Conservation (phyloP, 2,797 vertebrate genomes). For the Muraenolepis orangiensis region DNA sequence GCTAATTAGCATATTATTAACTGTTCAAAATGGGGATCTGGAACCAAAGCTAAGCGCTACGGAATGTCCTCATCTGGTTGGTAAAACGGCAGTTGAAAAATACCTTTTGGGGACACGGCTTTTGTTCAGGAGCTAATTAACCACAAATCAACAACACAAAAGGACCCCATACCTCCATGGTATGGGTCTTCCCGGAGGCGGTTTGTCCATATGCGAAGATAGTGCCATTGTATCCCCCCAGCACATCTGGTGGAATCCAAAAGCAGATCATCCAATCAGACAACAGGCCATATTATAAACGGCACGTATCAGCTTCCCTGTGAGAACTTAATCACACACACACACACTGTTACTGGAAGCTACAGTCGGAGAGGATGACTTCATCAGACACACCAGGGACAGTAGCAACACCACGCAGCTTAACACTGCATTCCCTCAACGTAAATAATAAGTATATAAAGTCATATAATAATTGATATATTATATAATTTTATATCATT, state of each 20-base stretch:
- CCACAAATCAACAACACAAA: not conserved
- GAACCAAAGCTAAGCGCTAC: not conserved
- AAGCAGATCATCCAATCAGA: not conserved
- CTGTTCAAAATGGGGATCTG: not conserved
- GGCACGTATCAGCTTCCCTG: not conserved
- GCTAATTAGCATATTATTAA: not conserved
- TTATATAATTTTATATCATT: not conserved
- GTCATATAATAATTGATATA: not conserved
- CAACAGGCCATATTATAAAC: not conserved
- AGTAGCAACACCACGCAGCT: not conserved
- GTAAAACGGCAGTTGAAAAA: not conserved
- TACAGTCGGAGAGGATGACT: not conserved
- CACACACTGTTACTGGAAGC: not conserved
- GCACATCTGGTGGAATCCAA: conserved; percentile 71
- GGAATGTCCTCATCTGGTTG: not conserved
- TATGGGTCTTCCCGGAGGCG: conserved; percentile 88
- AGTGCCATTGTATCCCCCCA: conserved; percentile 87
- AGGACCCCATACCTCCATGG: conserved; percentile 80
- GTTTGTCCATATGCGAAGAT: conserved; percentile 92
- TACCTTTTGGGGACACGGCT: not conserved
- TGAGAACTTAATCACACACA: not conserved
- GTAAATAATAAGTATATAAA: not conserved
- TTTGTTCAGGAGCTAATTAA: not conserved
- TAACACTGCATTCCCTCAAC: not conserved
- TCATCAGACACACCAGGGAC: not conserved